phyloP scores from a whole-genome alignment of 1,140 invertebrate species.

The Stegodyphus mimosarum region DNA sequence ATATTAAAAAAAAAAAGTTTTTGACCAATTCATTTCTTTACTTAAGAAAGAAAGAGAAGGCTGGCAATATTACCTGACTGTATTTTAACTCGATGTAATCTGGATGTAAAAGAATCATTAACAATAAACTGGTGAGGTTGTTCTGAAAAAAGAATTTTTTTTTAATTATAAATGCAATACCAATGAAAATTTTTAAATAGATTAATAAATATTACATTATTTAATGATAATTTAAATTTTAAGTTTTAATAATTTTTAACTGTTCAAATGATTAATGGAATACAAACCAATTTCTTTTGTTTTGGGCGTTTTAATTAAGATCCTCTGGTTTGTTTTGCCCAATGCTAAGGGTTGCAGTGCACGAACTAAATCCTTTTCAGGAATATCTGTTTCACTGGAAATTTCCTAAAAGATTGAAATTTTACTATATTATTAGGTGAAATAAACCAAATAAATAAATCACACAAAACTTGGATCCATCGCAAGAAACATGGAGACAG shows the following conservation, averaged over 20 bases:
- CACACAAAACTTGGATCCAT: no score
- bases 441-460: not conserved
- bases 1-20: not conserved
- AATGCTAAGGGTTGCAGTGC: conserved; percentile 96
- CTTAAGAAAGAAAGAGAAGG: not conserved
- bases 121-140: conserved; percentile 91
- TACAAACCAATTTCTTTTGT: conserved; percentile 88
- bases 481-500: no score
- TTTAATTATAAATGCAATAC: not conserved
- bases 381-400: conserved; percentile 97
- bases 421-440: not conserved
- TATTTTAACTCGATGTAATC: conserved; percentile 86
- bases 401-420: conserved; percentile 78
- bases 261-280: not conserved
- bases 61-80: conserved; percentile 71
- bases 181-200: not conserved
- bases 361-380: conserved; percentile 93
- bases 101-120: conserved; percentile 98
- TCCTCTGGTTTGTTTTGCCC: conserved; percentile 96
- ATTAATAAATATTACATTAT: not conserved
- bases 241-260: not conserved
- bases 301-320: conserved; percentile 92
- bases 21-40: no score
- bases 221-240: not conserved
- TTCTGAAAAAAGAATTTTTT: conserved; percentile 72